Conservation (phyloP, 2,113 vertebrate genomes). For the Uria lomvia region DNA sequence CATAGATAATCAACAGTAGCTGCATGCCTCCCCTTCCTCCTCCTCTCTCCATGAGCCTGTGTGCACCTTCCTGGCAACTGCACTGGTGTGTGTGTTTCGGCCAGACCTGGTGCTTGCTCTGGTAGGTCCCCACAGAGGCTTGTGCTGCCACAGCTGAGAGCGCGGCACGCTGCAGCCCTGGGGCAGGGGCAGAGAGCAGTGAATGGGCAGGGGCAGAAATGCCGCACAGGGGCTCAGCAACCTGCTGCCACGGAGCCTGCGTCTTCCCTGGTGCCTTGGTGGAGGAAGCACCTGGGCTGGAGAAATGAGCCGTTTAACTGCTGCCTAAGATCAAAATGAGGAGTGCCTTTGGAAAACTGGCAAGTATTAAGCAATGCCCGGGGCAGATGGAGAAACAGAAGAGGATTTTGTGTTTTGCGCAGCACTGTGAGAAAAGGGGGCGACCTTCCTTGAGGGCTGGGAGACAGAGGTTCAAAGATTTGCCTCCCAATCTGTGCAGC, state of each 20-base stretch:
- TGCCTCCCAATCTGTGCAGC: not conserved
- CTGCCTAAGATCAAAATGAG: not conserved
- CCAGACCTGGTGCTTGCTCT: not conserved
- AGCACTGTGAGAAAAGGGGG: constrained; percentile 28
- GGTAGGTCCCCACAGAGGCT: not conserved
- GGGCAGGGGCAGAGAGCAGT: not conserved
- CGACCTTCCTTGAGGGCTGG: not conserved
- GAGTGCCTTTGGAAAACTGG: not conserved
- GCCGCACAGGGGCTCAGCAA: fast-evolving
- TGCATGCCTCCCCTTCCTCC: not conserved
- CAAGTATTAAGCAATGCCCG: not conserved
- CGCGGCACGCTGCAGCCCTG: fast-evolving
- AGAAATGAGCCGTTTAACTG: not conserved
- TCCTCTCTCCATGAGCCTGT: not conserved
- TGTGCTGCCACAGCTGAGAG: not conserved
- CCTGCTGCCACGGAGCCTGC: not conserved
- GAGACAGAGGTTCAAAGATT: constrained; percentile 17
- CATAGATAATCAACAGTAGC: not conserved
- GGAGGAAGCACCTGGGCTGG: not conserved
- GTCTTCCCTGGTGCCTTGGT: not conserved
- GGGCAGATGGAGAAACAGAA: not conserved
- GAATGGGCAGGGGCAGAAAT: not conserved
- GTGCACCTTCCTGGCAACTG: not conserved
- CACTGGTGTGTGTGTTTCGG: fast-evolving
- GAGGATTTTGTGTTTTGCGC: not conserved